Evolutionary conservation across 2,888 invertebrate genomes (phyloP).

Genomic region (Nudaria mundana): DNA sequence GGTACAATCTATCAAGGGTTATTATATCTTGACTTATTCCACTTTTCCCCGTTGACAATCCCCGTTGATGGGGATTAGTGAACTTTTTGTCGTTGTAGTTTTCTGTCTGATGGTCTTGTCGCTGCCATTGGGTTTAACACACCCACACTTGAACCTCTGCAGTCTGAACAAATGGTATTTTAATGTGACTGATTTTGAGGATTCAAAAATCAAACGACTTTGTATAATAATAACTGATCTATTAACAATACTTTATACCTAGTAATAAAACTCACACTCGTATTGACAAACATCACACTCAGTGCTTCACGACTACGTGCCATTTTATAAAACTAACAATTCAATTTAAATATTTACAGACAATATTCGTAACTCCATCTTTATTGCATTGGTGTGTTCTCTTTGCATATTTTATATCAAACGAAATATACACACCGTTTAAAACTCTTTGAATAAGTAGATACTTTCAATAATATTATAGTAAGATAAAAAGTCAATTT

Average conservation of each 20-base stretch:
- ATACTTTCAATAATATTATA: slow-evolving; percentile 18
- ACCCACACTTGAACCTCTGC: no score
- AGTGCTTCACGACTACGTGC: slow-evolving; percentile 49
- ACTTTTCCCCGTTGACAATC: no score
- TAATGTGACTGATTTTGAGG: no score
- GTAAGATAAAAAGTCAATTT: slow-evolving; percentile 15
- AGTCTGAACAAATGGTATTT: no score
- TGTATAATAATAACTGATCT: slow-evolving; percentile 68
- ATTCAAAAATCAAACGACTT: no score
- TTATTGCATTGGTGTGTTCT: slow-evolving; percentile 35
- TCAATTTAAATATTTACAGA: slow-evolving; percentile 66
- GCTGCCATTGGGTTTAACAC: no score
- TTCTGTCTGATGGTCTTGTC: no score
- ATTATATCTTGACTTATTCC: no score
- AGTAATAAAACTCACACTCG: slow-evolving; percentile 68
- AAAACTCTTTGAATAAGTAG: slow-evolving; percentile 14
- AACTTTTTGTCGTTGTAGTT: no score
- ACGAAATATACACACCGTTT: slow-evolving; percentile 2
- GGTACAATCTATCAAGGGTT: no score
- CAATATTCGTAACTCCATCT: slow-evolving; percentile 21
- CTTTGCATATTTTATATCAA: slow-evolving; percentile 3
- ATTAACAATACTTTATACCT: slow-evolving; percentile 79
- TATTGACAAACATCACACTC: slow-evolving; percentile 60
- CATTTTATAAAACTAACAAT: slow-evolving; percentile 48
- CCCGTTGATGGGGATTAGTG: no score